Evolutionary conservation across 2,888 invertebrate species (phyloP).

Genomic region (Mesorhabditis sp.): DNA sequence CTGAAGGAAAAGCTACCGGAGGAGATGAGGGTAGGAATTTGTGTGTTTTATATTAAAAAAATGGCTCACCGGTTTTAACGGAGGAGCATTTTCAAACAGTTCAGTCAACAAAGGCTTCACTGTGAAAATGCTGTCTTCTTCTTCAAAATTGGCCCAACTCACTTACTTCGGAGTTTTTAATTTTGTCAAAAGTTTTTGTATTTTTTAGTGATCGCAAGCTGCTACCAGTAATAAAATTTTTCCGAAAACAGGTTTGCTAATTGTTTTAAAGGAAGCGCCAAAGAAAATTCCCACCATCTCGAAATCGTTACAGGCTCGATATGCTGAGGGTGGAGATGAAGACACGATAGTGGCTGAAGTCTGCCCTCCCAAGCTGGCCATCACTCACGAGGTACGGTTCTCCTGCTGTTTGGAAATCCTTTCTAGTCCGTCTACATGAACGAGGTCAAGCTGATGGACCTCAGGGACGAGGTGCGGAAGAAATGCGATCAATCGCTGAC

Average conservation of each 20-base stretch:
- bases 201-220: too few species aligned
- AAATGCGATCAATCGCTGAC: not conserved
- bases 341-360: not conserved
- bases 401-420: slow-evolving; percentile 17
- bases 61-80: not conserved
- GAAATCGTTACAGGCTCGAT: too few species aligned
- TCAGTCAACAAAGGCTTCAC: too few species aligned
- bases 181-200: too few species aligned
- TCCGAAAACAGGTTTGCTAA: too few species aligned
- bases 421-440: slow-evolving; percentile 82
- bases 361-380: not conserved
- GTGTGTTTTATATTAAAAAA: not conserved
- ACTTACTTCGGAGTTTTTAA: too few species aligned
- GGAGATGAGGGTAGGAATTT: slow-evolving; percentile 4
- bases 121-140: too few species aligned
- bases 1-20: slow-evolving; percentile 2
- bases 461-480: slow-evolving; percentile 62
- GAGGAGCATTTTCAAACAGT: too few species aligned
- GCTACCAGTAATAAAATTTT: too few species aligned
- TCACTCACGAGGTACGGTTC: not conserved
- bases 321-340: not conserved
- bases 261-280: too few species aligned
- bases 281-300: too few species aligned
- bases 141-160: too few species aligned
- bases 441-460: slow-evolving; percentile 84